phyloP scores from a whole-genome alignment of 1,140 invertebrate species.

The Drosophila pachea region DNA sequence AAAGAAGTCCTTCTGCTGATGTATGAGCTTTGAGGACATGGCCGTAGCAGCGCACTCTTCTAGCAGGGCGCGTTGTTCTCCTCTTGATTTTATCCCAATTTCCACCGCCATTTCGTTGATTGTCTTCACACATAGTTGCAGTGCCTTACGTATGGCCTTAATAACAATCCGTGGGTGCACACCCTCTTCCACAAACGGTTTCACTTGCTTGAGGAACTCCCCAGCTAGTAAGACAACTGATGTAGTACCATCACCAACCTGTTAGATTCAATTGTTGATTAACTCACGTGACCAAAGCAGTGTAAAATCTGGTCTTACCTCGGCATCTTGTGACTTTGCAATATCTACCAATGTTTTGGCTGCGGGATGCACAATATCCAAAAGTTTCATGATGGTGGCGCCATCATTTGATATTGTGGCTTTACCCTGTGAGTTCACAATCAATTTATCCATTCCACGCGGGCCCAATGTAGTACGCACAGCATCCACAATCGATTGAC shows the following conservation, averaged over 20 bases:
- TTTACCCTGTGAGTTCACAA: slow-evolving; percentile 93
- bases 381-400: slow-evolving; percentile 97
- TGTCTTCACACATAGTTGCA: slow-evolving; percentile 89
- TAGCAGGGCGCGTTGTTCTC: slow-evolving; percentile 85
- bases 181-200: slow-evolving; percentile 97
- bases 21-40: slow-evolving; percentile 97
- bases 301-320: slow-evolving; percentile 83
- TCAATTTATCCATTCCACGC: slow-evolving; percentile 99
- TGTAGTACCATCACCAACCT: slow-evolving; percentile 99
- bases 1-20: slow-evolving; percentile 97
- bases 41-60: slow-evolving; percentile 98
- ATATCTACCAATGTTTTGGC: slow-evolving; percentile 99
- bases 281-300: slow-evolving; percentile 4
- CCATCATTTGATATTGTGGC: slow-evolving; percentile 99
- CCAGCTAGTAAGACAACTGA: slow-evolving; percentile 96
- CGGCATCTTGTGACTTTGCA: slow-evolving; percentile 99
- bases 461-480: slow-evolving; percentile 97
- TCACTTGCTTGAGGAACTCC: slow-evolving; percentile 97
- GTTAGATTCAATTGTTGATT: slow-evolving; percentile 17
- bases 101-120: slow-evolving; percentile 93
- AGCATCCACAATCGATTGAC: slow-evolving; percentile 96
- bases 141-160: slow-evolving; percentile 90
- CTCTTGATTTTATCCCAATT: slow-evolving; percentile 83
- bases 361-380: slow-evolving; percentile 98
- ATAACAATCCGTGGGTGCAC: slow-evolving; percentile 97